Conservation (phyloP, 2,888 invertebrate genomes). For the Leptarthrus brevirostris region DNA sequence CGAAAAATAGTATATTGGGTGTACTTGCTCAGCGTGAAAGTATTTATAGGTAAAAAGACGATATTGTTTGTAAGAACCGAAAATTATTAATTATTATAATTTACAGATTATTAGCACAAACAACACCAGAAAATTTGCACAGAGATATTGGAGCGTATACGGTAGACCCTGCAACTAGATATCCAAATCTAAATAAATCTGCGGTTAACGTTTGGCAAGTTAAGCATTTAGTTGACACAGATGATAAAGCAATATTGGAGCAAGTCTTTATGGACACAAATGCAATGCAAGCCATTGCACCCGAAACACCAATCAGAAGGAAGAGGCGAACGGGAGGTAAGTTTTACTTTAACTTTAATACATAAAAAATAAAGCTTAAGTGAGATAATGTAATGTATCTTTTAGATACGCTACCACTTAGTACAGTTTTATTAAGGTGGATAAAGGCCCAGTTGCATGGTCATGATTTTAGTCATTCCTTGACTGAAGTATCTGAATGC, state of each 20-base stretch:
- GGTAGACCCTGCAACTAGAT: conserved; percentile 86
- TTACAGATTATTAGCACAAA: conserved; percentile 78
- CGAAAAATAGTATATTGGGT: conserved; percentile 72
- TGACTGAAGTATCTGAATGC: conserved; percentile 65
- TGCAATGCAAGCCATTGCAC: conserved; percentile 72
- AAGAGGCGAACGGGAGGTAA: conserved; percentile 65
- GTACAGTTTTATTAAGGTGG: conserved; percentile 65
- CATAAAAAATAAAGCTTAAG: background rate
- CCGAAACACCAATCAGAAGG: conserved; percentile 69
- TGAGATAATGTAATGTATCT: background rate
- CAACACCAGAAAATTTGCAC: conserved; percentile 95
- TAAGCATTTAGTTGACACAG: conserved; percentile 77
- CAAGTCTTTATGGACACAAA: conserved; percentile 68
- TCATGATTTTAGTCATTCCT: conserved; percentile 62
- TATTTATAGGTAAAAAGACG: conserved; percentile 81
- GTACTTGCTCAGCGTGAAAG: conserved; percentile 95
- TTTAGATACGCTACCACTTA: conserved; percentile 63
- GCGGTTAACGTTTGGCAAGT: conserved; percentile 84
- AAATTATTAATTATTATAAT: background rate
- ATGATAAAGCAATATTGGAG: conserved; percentile 73
- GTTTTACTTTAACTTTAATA: conserved; percentile 23
- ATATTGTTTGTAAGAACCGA: conserved; percentile 52
- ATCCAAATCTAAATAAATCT: conserved; percentile 83
- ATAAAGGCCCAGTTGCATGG: conserved; percentile 64
- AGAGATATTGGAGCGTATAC: conserved; percentile 90